Evolutionary conservation across 92 coral and sea anemone species (phyloP).

Genomic region (Isaurus tuberculatus): DNA sequence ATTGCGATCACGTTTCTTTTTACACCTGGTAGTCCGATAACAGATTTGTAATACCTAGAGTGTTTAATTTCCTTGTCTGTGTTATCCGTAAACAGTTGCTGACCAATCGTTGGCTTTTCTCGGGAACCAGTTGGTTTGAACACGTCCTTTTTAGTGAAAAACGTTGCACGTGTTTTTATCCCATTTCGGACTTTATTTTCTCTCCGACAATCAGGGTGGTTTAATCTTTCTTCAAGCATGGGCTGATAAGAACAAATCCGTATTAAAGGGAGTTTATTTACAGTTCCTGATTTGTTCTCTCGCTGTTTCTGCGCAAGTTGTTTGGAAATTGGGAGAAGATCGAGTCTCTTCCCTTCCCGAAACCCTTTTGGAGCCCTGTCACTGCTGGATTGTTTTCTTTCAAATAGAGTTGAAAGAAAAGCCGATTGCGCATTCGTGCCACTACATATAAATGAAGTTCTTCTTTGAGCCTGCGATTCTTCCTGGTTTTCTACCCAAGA

Average conservation of each 20-base stretch:
- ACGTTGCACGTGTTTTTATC: constrained; percentile 57
- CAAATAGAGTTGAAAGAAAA: constrained; percentile 58
- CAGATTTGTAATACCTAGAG: neutral
- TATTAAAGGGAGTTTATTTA: constrained; percentile 64
- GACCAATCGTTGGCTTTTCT: constrained; percentile 69
- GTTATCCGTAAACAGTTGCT: constrained; percentile 49
- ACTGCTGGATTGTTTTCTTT: constrained; percentile 51
- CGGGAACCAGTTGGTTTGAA: constrained; percentile 71
- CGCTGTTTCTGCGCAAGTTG: constrained; percentile 60
- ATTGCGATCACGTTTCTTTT: neutral
- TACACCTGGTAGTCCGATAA: constrained; percentile 4
- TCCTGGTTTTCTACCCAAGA: constrained; percentile 82
- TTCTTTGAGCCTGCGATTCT: constrained; percentile 41
- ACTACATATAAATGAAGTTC: constrained; percentile 67
- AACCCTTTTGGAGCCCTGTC: constrained; percentile 75
- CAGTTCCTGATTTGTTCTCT: constrained; percentile 26
- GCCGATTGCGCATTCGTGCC: constrained; percentile 61
- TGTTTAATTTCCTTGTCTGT: neutral
- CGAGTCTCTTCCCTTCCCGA: constrained; percentile 80
- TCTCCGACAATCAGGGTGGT: constrained; percentile 15
- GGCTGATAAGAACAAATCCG: constrained; percentile 78
- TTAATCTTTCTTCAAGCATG: constrained; percentile 32
- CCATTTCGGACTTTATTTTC: neutral
- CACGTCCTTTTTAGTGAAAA: constrained; percentile 79
- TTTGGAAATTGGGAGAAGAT: constrained; percentile 81